Base-by-base conservation (phyloP, 2,113 vertebrate species). In the Ancistrus triradiatus region DNA sequence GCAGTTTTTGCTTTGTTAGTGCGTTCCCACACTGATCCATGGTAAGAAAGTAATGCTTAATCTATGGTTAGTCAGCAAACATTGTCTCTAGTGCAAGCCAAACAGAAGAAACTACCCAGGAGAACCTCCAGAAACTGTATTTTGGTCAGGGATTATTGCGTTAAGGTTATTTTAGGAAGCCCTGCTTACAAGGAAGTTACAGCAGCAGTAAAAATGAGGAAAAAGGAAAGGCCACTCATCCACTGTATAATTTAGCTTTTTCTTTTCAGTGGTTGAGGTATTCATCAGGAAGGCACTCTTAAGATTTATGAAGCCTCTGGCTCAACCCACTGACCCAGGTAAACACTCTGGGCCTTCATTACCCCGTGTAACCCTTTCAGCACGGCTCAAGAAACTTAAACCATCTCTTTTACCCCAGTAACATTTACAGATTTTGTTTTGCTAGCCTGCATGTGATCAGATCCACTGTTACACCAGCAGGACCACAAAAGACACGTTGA, bases 161-260 rank as follows among this genome's bases (percentile, higher is more conserved):
- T 81, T 81, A 72, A 66, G 77, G 84, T 87, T 89, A 86, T 89
- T 89, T 89, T 87, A 83, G 81, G 83, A 79, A 68, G 79, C 78
- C 78, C 43, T 47, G 79, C 83, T 70, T 70, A 77, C n/a, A 71
- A 40, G 27, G 3, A 6, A 17, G 7, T n/a, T n/a, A n/a, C n/a
- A n/a, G n/a, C n/a, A n/a, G n/a, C n/a, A n/a, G n/a, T n/a, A n/a
- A 33, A 2, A 17, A 21, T 27, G 56, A 18, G 21, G 43, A 21
- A 59, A 35, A 22, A 62, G 24, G 13, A 56, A 63, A 53, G 19
- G 40, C 21, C 72, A 71, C 73, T 66, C 55, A 63, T 75, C 69
- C 73, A 84, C 72, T 66, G 40, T 87, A 73, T 85, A 84, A 88
- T 86, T 86, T 88, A 82, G 81, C 67, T 74, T 65, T 85, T 84